Evolutionary conservation across 2,797 vertebrate genomes (phyloP).

Genomic region (Syndactyla subalaris): DNA sequence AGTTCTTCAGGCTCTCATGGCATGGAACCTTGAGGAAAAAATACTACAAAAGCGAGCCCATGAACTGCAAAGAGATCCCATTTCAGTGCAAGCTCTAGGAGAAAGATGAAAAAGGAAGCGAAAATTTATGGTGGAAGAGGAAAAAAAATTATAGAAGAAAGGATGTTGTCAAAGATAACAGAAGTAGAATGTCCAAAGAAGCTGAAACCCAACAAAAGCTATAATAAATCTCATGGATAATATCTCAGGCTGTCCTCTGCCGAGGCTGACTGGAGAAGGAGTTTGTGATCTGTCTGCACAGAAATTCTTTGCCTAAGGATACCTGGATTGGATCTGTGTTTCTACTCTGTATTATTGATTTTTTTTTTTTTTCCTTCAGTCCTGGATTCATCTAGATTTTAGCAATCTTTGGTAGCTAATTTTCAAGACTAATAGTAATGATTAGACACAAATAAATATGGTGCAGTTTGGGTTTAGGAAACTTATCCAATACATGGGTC

Average conservation of each 20-base stretch:
- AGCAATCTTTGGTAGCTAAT: not conserved
- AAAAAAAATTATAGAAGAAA: not conserved
- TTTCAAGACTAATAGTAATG: not conserved
- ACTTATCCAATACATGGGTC: not conserved
- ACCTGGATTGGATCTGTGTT: not conserved
- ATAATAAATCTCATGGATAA: not conserved
- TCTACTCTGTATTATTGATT: not conserved
- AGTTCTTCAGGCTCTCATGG: not conserved
- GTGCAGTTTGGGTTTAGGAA: not conserved
- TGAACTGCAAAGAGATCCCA: not conserved
- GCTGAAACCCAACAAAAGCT: not conserved
- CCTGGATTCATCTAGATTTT: not conserved
- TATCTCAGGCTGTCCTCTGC: not conserved
- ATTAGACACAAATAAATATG: not conserved
- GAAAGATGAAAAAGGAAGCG: not conserved
- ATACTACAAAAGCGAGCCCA: not conserved
- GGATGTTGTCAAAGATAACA: not conserved
- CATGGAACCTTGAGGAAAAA: not conserved
- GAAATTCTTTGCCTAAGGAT: not conserved
- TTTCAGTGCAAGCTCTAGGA: not conserved
- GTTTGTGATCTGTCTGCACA: not conserved
- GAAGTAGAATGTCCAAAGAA: not conserved
- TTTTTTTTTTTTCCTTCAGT: not conserved
- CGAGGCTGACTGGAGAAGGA: not conserved
- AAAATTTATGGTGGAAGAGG: not conserved